phyloP scores from a whole-genome alignment of 2,797 vertebrate genomes.

The Alosa sapidissima region DNA sequence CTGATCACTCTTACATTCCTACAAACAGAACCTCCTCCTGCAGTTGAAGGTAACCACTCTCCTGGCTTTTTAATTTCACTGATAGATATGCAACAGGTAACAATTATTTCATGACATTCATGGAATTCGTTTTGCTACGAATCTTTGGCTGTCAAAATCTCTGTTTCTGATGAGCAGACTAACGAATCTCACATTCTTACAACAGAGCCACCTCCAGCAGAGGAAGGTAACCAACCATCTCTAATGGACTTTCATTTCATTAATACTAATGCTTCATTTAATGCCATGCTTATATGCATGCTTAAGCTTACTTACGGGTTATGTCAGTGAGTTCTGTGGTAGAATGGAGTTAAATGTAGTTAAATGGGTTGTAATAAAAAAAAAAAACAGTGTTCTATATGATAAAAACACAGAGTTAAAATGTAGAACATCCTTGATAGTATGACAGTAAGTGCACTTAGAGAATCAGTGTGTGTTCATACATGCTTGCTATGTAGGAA shows the following conservation, averaged over 20 bases:
- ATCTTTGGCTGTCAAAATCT: neutral
- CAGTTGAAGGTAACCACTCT: neutral
- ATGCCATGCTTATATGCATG: too few species aligned
- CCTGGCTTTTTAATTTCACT: neutral
- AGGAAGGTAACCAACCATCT: constrained; percentile 41
- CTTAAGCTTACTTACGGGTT: too few species aligned
- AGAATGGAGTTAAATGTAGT: too few species aligned
- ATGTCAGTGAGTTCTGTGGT: too few species aligned
- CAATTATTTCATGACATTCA: neutral
- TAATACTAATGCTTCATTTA: too few species aligned
- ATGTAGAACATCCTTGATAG: too few species aligned
- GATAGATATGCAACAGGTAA: neutral
- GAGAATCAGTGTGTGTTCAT: too few species aligned
- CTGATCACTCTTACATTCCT: constrained; percentile 38
- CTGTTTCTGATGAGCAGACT: neutral
- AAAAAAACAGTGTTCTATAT: too few species aligned
- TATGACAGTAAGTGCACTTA: too few species aligned
- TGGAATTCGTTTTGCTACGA: neutral
- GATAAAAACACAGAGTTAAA: too few species aligned
- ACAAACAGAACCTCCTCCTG: constrained; percentile 38
- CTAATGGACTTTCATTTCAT: neutral
- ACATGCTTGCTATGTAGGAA: too few species aligned
- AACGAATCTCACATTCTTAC: constrained; percentile 18
- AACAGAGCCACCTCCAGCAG: constrained; percentile 35
- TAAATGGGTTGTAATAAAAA: too few species aligned